A percentile compares a stretch with the other conserved stretches of the same genome.
phyloP scores from a whole-genome alignment of 2,888 invertebrate genomes.

The Orgyia antiqua region DNA sequence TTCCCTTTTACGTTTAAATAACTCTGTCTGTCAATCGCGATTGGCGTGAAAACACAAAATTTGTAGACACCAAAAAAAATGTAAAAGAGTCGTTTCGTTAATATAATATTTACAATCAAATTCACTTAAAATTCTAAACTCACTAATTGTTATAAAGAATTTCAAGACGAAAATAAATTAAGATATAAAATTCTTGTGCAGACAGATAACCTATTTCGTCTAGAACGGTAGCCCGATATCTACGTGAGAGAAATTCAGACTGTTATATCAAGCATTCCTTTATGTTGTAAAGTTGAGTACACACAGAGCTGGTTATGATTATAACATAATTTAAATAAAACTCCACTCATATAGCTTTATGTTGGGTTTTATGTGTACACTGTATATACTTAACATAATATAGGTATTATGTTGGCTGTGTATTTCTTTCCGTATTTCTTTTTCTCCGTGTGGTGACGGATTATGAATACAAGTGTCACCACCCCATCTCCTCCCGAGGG shows the following conservation, averaged over 20 bases:
- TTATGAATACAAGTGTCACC: no score
- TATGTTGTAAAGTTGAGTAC: constrained; percentile 9
- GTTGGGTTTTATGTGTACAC: no score
- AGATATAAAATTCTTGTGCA: constrained; percentile 41
- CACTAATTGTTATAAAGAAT: constrained; percentile 22
- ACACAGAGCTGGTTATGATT: constrained; percentile 14
- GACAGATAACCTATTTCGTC: constrained; percentile 35
- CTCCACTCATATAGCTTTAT: no score
- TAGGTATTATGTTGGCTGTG: no score
- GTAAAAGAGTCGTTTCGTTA: not conserved
- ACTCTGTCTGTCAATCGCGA: no score
- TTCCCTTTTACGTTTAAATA: no score
- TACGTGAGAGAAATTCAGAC: constrained; percentile 32
- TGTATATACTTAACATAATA: no score
- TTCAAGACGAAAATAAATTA: constrained; percentile 22
- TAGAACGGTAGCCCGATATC: constrained; percentile 16
- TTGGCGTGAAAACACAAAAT: no score
- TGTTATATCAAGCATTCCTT: constrained; percentile 13
- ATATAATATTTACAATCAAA: not conserved
- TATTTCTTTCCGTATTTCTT: no score
- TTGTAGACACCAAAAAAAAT: no score
- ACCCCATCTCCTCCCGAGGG: no score
- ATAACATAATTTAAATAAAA: constrained; percentile 19
- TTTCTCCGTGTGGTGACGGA: no score
- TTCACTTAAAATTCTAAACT: not conserved